Percentiles rank a stretch among this genome's conserved stretches.
These are phyloP conservation scores for Pangasius sanitwongsei DNA, from an alignment of 2,797 vertebrate genomes.

Conservation along the genomic window DNA sequence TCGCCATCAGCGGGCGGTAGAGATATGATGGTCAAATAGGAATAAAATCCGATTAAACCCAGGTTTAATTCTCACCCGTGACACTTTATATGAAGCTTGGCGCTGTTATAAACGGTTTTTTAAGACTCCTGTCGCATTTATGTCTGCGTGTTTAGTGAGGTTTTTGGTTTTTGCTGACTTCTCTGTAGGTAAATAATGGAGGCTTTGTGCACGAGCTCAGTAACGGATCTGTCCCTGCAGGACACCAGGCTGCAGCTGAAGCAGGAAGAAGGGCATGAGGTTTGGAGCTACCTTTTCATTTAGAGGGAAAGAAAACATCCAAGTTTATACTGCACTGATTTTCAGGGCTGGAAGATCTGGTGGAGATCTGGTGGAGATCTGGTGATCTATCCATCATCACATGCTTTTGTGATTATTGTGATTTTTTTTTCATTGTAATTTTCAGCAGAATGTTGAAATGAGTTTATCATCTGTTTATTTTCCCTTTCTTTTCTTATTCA, in stretches of 20 bases:
- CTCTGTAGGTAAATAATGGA: background rate
- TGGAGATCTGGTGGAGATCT: too few species aligned
- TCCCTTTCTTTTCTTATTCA: background rate
- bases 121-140: too few species aligned
- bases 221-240: constrained; percentile 7
- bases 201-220: background rate
- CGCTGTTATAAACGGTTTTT: background rate
- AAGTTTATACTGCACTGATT: background rate
- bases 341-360: background rate
- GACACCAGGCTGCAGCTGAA: background rate
- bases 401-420: background rate
- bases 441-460: background rate
- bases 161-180: background rate
- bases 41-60: background rate
- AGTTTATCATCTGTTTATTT: background rate
- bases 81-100: too few species aligned
- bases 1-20: background rate
- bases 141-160: background rate
- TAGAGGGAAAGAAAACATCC: background rate
- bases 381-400: background rate
- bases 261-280: background rate
- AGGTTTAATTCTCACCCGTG: background rate
- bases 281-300: background rate
- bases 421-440: background rate
- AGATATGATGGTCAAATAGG: background rate